These are phyloP conservation scores for Rhagophthalmus giganteus DNA, from an alignment of 2,888 invertebrate species.

Conservation along the genomic window DNA sequence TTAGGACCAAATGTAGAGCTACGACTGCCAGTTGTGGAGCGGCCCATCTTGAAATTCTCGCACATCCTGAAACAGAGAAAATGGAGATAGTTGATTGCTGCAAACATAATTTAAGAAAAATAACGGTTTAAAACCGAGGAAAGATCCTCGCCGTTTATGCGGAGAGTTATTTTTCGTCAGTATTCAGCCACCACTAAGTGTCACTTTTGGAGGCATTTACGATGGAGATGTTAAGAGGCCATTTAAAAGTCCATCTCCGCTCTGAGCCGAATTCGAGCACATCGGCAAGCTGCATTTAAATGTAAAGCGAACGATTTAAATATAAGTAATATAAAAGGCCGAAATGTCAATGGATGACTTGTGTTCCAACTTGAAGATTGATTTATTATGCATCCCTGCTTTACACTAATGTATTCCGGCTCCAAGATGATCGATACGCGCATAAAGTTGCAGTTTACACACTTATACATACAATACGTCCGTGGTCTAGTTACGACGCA, in stretches of 20 bases:
- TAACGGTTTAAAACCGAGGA: too few relatives aligned
- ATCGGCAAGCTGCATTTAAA: conserved; percentile 50
- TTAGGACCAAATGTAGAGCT: conserved; percentile 51
- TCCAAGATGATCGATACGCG: conserved; percentile 20
- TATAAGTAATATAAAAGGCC: conserved; percentile 50
- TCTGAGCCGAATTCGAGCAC: conserved; percentile 46
- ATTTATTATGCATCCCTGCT: conserved; percentile 39
- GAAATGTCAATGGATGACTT: conserved; percentile 37
- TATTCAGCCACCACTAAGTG: conserved; percentile 35
- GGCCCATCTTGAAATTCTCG: conserved; percentile 52
- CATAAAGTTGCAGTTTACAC: too few relatives aligned
- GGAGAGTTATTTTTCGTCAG: conserved; percentile 21
- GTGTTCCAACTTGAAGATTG: conserved; percentile 39
- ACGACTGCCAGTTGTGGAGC: conserved; percentile 51
- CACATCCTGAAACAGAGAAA: conserved; percentile 52
- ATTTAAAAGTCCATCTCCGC: conserved; percentile 54
- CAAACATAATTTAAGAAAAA: too few relatives aligned
- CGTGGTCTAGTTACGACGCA: too few relatives aligned
- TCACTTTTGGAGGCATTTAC: conserved; percentile 45
- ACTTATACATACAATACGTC: too few relatives aligned
- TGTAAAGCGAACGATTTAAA: conserved; percentile 51
- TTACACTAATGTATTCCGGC: conserved; percentile 24
- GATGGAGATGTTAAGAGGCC: conserved; percentile 45
- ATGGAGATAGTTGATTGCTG: too few relatives aligned
- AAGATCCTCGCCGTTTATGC: conserved; percentile 23